Percentiles rank a stretch among this genome's conserved stretches.
Conservation (phyloP, 2,113 vertebrate genomes). For the Sula dactylatra region DNA sequence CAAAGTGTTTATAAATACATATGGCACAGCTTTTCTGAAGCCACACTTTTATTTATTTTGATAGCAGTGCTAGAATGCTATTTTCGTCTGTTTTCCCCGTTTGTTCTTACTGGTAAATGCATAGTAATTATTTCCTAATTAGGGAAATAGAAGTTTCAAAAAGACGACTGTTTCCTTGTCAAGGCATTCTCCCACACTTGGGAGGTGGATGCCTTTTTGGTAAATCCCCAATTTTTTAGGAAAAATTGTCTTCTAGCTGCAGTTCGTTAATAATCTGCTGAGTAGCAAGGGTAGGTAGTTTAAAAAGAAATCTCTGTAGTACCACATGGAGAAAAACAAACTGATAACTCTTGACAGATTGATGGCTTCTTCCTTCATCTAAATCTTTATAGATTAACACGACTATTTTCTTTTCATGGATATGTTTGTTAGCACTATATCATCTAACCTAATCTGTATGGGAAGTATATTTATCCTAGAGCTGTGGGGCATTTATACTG, state of each 20-base stretch:
- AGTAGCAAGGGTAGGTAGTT: background rate
- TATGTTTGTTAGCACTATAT: conserved; percentile 64
- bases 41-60: background rate
- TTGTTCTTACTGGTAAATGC: background rate
- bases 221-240: background rate
- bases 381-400: conserved; percentile 64
- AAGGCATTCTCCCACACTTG: background rate
- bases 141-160: background rate
- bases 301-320: background rate
- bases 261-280: background rate
- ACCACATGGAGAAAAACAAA: conserved; percentile 6
- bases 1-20: background rate
- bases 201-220: background rate
- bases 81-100: background rate
- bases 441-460: conserved; percentile 40
- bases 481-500: conserved; percentile 35
- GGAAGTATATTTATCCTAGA: conserved; percentile 47
- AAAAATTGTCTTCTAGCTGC: background rate
- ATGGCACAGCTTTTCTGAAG: background rate
- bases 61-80: background rate
- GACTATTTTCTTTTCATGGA: conserved; percentile 46
- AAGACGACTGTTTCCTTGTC: background rate
- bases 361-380: conserved; percentile 55
- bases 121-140: background rate
- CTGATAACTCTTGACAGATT: conserved; percentile 37